A percentile compares a stretch with the other conserved stretches of the same genome.
These are phyloP conservation scores for Sapajus apella DNA, from an alignment of 2,113 vertebrate species.

Conservation along the genomic window DNA sequence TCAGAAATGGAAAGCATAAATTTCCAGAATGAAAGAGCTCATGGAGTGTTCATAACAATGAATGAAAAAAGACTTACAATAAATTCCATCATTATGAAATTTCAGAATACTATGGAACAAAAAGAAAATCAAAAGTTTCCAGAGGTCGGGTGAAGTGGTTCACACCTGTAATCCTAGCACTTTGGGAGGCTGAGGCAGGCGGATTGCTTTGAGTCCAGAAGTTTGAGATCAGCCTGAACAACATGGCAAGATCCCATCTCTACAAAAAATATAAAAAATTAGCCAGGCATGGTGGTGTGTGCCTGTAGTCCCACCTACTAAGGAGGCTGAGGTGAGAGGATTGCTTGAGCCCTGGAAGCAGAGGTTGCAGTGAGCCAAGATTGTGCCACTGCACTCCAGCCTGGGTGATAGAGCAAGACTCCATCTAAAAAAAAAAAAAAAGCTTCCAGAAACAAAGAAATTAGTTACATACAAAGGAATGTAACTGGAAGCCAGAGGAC, in stretches of 20 bases:
- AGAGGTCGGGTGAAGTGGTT: background rate
- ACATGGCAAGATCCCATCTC: background rate
- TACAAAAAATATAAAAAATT: background rate
- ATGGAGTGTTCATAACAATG: background rate
- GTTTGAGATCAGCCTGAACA: background rate
- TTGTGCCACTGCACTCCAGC: background rate
- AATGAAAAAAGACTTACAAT: background rate
- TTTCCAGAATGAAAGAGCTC: background rate
- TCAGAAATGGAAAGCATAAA: background rate
- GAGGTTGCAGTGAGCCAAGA: background rate
- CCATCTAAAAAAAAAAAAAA: background rate
- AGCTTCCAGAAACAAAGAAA: background rate
- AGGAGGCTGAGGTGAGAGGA: background rate
- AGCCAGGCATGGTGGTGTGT: background rate
- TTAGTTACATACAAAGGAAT: background rate
- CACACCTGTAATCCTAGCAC: background rate
- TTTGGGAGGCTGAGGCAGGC: background rate
- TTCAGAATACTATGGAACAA: background rate
- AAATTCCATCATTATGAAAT: background rate
- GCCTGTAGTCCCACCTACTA: background rate
- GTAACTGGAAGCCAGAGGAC: background rate
- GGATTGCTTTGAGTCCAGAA: background rate
- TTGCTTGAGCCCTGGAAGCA: background rate
- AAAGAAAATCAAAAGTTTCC: background rate
- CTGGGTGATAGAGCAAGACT: background rate